Percentiles rank a stretch among this genome's conserved stretches.
phyloP scores from a whole-genome alignment of 2,113 vertebrate genomes.

The Perca schrenkii region DNA sequence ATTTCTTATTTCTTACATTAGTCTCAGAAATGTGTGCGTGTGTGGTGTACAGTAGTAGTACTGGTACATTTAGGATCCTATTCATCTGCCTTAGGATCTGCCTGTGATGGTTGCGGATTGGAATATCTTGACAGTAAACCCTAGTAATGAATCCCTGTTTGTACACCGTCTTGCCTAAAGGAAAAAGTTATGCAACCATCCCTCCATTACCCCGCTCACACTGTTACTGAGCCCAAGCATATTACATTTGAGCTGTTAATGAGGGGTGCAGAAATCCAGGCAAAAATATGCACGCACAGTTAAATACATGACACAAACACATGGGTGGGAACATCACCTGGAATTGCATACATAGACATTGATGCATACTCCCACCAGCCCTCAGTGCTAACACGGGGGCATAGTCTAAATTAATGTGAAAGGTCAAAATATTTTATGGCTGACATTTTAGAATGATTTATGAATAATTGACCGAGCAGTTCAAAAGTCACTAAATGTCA shows the following conservation, averaged over 20 bases:
- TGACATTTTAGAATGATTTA: conserved; percentile 60
- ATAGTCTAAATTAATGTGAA: conserved; percentile 46
- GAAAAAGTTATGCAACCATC: conserved; percentile 63
- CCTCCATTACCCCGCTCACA: conserved; percentile 38
- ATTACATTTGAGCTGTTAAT: conserved; percentile 64
- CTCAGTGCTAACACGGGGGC: background rate
- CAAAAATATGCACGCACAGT: conserved; percentile 15
- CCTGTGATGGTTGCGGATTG: conserved; percentile 40
- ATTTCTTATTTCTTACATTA: background rate
- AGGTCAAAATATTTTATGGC: conserved; percentile 62
- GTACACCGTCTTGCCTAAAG: conserved; percentile 47
- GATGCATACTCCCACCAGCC: background rate
- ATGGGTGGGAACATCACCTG: background rate
- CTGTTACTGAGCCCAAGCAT: conserved; percentile 40
- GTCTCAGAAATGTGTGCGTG: no score
- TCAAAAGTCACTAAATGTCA: conserved; percentile 68
- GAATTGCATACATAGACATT: background rate
- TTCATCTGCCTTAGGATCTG: background rate
- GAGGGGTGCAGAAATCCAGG: conserved; percentile 23
- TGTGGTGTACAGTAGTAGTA: background rate
- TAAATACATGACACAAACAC: conserved; percentile 23
- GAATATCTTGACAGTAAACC: conserved; percentile 53
- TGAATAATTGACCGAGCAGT: conserved; percentile 48
- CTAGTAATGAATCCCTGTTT: conserved; percentile 63
- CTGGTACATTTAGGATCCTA: conserved; percentile 9